Base-by-base conservation (phyloP, 2,797 vertebrate genomes). In the Enteromius anoplus region DNA sequence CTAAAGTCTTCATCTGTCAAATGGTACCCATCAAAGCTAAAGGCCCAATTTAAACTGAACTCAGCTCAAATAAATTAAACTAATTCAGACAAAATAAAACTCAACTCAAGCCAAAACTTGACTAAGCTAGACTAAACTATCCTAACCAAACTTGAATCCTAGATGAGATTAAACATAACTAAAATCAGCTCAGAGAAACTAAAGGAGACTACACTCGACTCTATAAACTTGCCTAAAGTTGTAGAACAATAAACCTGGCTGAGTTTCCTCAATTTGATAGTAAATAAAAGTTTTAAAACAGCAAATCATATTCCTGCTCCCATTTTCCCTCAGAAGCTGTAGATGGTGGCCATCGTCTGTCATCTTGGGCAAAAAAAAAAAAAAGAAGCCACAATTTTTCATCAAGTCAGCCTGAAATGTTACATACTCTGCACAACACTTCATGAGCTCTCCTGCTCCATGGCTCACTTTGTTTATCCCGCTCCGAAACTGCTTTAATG, bases 401-500 rank as follows among this genome's bases (percentile, higher is more conserved):
- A 68, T 58, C 58, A 82, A 82, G 70, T 82, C 80, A 65, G 49
- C 81, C 72, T 58, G 49, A 82, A 82, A 82, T 75, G 55, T 73
- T 71, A 45, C 69, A 72, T n/a, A 79, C 60, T 66, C 49, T 64
- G 76, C 60, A 84, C 73, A 84, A 81, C 78, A 69, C 71, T 75
- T 85, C 70, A 81, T 75, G 71, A 26, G 66, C 32, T 71, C 69
- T 58, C 19, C 49, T 65, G 42, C 60, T 72, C 64, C 26, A 37
- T 80, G 66, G 51, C 65, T 77, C 69, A 75, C 53, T 85, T 79
- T 83, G 84, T 86, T 82, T 84, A 75, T 51, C 17, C n/a, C 40
- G 7, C 37, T 82, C 53, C 51, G 5, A 72, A 83, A 83, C 71
- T 64, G 71, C 77, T 77, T 83, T 86, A 84, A 86, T 84, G 85